Percentiles rank a stretch among this genome's conserved stretches.
These are phyloP conservation scores for Euwallacea similis DNA, from an alignment of 1,140 invertebrate genomes.

Conservation along the genomic window DNA sequence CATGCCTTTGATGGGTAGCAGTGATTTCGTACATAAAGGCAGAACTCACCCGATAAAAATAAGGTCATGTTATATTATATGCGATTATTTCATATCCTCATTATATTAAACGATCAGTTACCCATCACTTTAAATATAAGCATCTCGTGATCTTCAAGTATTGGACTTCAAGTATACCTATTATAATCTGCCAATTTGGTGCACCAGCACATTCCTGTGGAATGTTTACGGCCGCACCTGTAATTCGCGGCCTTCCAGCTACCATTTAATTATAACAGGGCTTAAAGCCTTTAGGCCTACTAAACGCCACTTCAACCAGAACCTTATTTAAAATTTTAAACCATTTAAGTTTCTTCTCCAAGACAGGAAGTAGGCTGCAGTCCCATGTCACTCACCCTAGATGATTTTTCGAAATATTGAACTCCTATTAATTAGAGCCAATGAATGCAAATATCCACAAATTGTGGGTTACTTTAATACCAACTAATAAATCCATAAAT, in stretches of 20 bases:
- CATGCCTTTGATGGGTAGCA: too few species aligned
- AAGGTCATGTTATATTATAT: too few species aligned
- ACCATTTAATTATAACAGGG: slow-evolving; percentile 34
- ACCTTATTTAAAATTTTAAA: background rate
- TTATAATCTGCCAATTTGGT: background rate
- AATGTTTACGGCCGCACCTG: slow-evolving; percentile 29
- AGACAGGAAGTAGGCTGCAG: background rate
- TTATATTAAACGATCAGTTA: too few species aligned
- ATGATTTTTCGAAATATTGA: too few species aligned
- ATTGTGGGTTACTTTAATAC: background rate
- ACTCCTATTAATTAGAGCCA: slow-evolving; percentile 1
- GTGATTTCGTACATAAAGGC: too few species aligned
- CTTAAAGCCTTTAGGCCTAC: background rate
- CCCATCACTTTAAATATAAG: too few species aligned
- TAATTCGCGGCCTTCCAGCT: slow-evolving; percentile 36
- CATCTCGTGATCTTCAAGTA: too few species aligned
- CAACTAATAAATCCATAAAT: background rate
- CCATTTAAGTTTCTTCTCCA: background rate
- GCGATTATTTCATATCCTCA: background rate
- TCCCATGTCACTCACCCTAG: background rate
- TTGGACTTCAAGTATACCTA: too few species aligned
- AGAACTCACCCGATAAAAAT: too few species aligned
- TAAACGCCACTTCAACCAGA: background rate
- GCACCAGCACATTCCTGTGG: slow-evolving; percentile 10
- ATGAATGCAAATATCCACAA: background rate